Percentiles rank a stretch among this genome's conserved stretches.
Evolutionary conservation across 2,888 invertebrate species (phyloP).

Genomic region (Myopa tessellatipennis): DNA sequence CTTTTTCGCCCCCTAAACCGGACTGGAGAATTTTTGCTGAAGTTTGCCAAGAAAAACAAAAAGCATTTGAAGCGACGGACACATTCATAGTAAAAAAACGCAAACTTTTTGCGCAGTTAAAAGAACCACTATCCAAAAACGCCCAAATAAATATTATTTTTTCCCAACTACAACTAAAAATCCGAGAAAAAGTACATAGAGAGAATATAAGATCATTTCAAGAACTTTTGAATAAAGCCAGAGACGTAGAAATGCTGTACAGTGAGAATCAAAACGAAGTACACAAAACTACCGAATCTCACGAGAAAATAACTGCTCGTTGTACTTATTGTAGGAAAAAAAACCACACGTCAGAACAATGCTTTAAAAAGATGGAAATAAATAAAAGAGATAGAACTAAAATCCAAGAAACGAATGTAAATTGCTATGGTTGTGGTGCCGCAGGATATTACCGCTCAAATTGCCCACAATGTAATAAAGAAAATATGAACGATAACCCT

Average conservation of each 20-base stretch:
- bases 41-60: slow-evolving; percentile 14
- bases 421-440: slow-evolving; percentile 13
- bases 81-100: not conserved
- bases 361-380: not conserved
- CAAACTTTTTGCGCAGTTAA: not conserved
- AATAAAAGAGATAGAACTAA: not conserved
- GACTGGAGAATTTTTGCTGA: not conserved
- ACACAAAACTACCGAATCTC: not conserved
- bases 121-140: not conserved
- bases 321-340: not conserved
- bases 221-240: not conserved
- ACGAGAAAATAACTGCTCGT: not conserved
- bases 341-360: not conserved
- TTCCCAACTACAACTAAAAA: not conserved
- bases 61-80: slow-evolving; percentile 3
- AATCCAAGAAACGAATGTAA: not conserved
- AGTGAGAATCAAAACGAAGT: not conserved
- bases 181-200: not conserved
- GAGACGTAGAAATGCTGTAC: not conserved
- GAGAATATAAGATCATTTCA: not conserved
- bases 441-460: not conserved
- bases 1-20: no score
- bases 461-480: not conserved
- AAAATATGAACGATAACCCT: not conserved
- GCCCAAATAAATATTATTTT: not conserved